Evolutionary conservation across 2,888 invertebrate genomes (phyloP), one percentile per base, ranked within the genome.

Genomic region (Conchocele bisecta): DNA sequence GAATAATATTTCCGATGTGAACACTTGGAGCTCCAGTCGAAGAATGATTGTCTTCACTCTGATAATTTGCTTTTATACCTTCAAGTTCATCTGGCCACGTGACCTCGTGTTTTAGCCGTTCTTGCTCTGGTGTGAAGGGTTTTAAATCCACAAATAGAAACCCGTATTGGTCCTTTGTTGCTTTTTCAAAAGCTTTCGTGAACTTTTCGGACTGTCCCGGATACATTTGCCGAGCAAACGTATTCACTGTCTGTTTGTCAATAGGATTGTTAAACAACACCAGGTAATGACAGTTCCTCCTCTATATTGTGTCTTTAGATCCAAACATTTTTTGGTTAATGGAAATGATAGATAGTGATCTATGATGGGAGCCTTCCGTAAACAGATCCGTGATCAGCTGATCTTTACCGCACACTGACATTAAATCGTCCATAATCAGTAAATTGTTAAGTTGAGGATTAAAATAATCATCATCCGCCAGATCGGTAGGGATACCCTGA

Each of bases 301-400:
- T n/a, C 61, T 61, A 51, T 22, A 51, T 61, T 3, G 61, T 37
- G 31, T 61, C 50, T 22, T 61, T 61, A 13, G 24, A 51, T 9
- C 1, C 37, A 37, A 6, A 61, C 15, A 61, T 15, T 15, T 51
- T 51, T 20, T 61, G 61, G 41, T 51, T 51, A 20, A 61, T 41
- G 13, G 51, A 51, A 41, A 61, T 51, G 4, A 59, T n/a, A 20
- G 51, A 53, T 5, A 61, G 22, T 5, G 37, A 39, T 28, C 61
- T 37, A 28, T 61, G 39, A 29, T 61, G 61, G 28, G 37, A 39
- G 7, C 61, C 41, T 33, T 61, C 61, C 6, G 61, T 61, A 20
- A 61, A 61, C 29, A 61, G 42, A 29, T 61, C 63, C 2, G 53
- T 63, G 26, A 63, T 54, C 15, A 9, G 15, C 42, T 56, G 13